Evolutionary conservation across 2,888 invertebrate genomes (phyloP), one percentile per base, ranked within the genome.

Genomic region (Chouioia cunea): DNA sequence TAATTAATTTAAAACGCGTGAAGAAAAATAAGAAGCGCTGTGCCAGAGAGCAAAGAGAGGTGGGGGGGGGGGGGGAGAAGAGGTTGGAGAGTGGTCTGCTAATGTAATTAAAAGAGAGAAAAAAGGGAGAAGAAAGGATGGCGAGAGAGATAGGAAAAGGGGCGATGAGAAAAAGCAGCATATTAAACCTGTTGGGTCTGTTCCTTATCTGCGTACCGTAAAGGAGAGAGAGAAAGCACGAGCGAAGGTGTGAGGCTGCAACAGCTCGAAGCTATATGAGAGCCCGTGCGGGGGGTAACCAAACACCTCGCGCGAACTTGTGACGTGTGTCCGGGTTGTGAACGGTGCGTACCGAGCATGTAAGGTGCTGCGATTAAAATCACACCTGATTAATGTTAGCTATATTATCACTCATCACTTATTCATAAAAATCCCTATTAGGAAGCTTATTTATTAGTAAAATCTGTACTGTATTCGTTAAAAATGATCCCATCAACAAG

Each of bases 241-340:
- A 56, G 43, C 23, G 36, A 27, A 52, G 23, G 16, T 58, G 44
- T 53, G 47, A 47, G 27, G 36, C 58, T 43, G 22, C 14, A 23
- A 44, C 46, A 44, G 54, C 50, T 43, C 36, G 56, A 56, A 53
- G 44, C 23, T 54, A 48, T 58, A 46, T 12, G 57, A 50, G 6
- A 36, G 10, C 36, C 36, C 50, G 59, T 46, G 54, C 65, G 70
- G 73, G 71, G 74, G 65, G 81, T 82, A 82, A 81, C 78, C 76
- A 78, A 79, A 82, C 78, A 80, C 80, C 79, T 73, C 56, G 47
- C 68, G 27, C 57, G 60, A 57, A 65, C 65, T 70, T 46, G 18
- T 69, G 73, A 78, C 71, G 76, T 77, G 77, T 77, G 77, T 79
- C 78, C 79, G 76, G 78, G 74, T 78, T 75, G 71, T 64, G 69